A percentile compares a stretch with the other conserved stretches of the same genome.
These are phyloP conservation scores for Mirza zaza DNA, from an alignment of 2,113 vertebrate genomes.

Conservation along the genomic window DNA sequence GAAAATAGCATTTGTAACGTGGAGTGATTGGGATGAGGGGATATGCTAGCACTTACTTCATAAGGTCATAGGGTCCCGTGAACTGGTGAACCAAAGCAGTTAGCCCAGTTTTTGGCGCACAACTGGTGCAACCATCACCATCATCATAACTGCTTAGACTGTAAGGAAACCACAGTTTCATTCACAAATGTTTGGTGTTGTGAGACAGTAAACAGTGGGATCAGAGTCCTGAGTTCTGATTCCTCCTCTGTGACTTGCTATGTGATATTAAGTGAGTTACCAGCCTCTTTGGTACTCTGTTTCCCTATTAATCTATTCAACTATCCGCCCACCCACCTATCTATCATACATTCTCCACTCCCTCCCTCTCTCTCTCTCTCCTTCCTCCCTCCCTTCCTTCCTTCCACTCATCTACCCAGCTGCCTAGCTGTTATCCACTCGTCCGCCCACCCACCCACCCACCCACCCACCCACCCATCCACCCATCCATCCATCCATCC, in stretches of 20 bases:
- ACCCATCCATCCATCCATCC: too few relatives aligned
- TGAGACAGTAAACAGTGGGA: neutral
- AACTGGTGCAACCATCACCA: neutral
- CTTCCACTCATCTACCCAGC: fast-evolving
- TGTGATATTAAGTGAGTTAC: neutral
- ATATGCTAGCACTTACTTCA: neutral
- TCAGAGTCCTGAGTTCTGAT: neutral
- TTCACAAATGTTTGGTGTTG: neutral
- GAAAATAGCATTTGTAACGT: neutral
- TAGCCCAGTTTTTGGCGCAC: neutral
- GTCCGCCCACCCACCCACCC: neutral
- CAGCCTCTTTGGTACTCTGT: neutral
- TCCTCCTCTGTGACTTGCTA: neutral
- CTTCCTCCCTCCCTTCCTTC: neutral
- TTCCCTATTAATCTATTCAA: neutral
- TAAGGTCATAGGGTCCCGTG: neutral
- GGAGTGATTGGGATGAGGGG: neutral
- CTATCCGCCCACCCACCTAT: too few relatives aligned
- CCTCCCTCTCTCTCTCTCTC: fast-evolving
- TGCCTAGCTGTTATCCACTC: too few relatives aligned
- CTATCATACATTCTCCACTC: neutral
- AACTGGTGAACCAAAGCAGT: neutral
- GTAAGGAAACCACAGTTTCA: neutral
- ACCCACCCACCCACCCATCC: too few relatives aligned
- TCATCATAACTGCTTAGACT: neutral